These are phyloP conservation scores for Heliothis peltigera DNA, from an alignment of 2,888 invertebrate genomes.

Conservation along the genomic window DNA sequence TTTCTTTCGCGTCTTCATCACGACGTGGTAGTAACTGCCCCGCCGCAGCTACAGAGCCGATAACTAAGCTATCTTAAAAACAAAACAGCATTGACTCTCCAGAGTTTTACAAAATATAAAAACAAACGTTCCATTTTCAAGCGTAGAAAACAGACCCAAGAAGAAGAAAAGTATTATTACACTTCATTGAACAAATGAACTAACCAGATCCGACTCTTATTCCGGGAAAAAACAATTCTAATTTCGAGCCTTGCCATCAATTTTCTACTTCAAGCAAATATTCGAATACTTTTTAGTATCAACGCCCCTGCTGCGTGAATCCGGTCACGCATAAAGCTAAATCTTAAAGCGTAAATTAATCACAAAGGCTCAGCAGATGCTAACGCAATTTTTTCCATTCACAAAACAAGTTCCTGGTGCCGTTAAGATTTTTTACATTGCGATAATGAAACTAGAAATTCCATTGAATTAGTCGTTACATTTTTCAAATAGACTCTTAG, in stretches of 20 bases:
- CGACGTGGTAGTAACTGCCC: not conserved
- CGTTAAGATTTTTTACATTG: conserved; percentile 7
- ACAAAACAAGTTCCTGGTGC: conserved; percentile 11
- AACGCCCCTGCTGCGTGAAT: conserved; percentile 32
- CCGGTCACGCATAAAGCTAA: conserved; percentile 9
- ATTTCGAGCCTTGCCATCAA: not conserved
- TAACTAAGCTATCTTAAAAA: conserved; percentile 2
- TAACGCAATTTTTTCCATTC: conserved; percentile 3
- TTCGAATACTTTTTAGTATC: conserved; percentile 7
- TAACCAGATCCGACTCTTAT: not conserved
- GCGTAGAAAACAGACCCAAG: not conserved
- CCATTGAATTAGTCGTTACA: conserved; percentile 25
- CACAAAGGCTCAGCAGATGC: not conserved
- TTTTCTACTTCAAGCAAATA: conserved; percentile 9
- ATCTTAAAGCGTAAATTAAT: conserved; percentile 24
- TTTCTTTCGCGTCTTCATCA: conserved; percentile 15
- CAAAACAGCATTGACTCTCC: not conserved
- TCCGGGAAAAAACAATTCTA: conserved; percentile 5
- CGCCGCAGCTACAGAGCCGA: not conserved
- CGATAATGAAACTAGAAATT: conserved; percentile 31
- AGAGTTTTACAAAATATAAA: not conserved
- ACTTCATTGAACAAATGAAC: no score
- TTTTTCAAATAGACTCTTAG: conserved; percentile 18
- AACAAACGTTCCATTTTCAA: not conserved
- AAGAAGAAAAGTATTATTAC: not conserved